Base-by-base conservation (phyloP, 2,797 vertebrate genomes). In the Propithecus deckenii region DNA sequence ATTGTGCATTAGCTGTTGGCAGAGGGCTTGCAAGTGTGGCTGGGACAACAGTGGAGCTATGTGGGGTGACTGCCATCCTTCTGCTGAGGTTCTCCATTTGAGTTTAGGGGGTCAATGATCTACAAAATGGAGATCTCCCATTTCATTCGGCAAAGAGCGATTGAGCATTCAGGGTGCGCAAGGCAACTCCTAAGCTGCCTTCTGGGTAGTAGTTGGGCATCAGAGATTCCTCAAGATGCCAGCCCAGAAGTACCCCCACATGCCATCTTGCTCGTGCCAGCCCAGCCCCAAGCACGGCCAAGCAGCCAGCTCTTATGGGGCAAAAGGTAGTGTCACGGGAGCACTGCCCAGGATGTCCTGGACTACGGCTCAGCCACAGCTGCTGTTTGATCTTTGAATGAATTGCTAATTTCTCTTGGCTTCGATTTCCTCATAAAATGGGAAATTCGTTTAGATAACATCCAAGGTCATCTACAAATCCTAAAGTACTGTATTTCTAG, bases 51-150 rank as follows among this genome's bases (percentile, higher is more conserved):
- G 23, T 28, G 41, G 67, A 95, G 35, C 76, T 88, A 89, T 97
- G 96, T 96, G 57, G 52, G 79, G 46, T 61, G 86, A 52, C 94
- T 97, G 76, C 89, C 86, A 59, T n/a, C 75, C 86, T 91, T 93
- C 74, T 81, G 9, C 20, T 48, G 76, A 61, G 50, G 65, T 43
- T 94, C 84, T 22, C 50, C 59, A 7, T 30, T 57, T 75, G 81
- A 74, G 25, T 61, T 52, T 59, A 85, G 67, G 15, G 25, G 3
- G 22, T 80, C 50, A 59, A 8, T 61, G 48, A 46, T 43, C 69
- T 80, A 38, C 13, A 86, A 81, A 76, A 71, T 25, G 25, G 3
- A 15, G n/a, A 4, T 59, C 67, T 76, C 35, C 18, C 52, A 14
- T 86, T 91, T 63, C n/a, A 69, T 38, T 76, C 7, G 67, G 32